Percentiles rank a stretch among this genome's conserved stretches.
These are phyloP conservation scores for Apocheima hispidaria DNA, from an alignment of 2,888 invertebrate genomes.

Conservation along the genomic window DNA sequence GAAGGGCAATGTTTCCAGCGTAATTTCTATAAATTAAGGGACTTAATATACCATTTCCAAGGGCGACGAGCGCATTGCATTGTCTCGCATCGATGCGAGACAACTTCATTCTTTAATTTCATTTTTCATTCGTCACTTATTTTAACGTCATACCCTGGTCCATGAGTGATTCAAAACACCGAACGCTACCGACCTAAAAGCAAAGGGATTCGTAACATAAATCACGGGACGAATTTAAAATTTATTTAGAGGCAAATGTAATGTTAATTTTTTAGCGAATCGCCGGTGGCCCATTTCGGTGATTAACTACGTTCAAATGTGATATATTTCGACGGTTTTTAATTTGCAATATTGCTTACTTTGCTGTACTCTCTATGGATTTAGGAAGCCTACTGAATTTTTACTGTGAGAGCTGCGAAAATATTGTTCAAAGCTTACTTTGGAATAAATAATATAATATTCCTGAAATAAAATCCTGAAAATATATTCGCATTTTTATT, in stretches of 20 bases:
- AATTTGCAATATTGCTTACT: slow-evolving; percentile 37
- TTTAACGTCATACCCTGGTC: too few species aligned
- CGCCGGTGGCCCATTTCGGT: slow-evolving; percentile 69
- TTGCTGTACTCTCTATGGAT: slow-evolving; percentile 24
- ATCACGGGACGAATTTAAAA: slow-evolving; percentile 74
- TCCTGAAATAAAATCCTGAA: too few species aligned
- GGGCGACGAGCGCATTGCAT: too few species aligned
- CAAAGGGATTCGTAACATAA: slow-evolving; percentile 62
- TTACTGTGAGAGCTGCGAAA: slow-evolving; percentile 4
- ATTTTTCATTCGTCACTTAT: too few species aligned
- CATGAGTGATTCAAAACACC: slow-evolving; percentile 3
- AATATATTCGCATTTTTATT: too few species aligned
- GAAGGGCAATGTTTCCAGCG: too few species aligned
- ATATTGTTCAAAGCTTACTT: too few species aligned
- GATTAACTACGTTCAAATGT: slow-evolving; percentile 53
- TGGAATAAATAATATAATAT: too few species aligned
- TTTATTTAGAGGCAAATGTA: slow-evolving; percentile 76
- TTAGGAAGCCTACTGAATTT: slow-evolving; percentile 24
- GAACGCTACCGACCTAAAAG: slow-evolving; percentile 13
- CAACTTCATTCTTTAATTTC: too few species aligned
- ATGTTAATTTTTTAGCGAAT: slow-evolving; percentile 73
- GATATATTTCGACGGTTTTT: slow-evolving; percentile 36
- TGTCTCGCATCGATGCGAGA: too few species aligned
- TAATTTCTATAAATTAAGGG: too few species aligned
- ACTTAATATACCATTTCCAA: too few species aligned